These are phyloP conservation scores for Chelonia mydas DNA, from an alignment of 2,797 vertebrate species.

Conservation along the genomic window DNA sequence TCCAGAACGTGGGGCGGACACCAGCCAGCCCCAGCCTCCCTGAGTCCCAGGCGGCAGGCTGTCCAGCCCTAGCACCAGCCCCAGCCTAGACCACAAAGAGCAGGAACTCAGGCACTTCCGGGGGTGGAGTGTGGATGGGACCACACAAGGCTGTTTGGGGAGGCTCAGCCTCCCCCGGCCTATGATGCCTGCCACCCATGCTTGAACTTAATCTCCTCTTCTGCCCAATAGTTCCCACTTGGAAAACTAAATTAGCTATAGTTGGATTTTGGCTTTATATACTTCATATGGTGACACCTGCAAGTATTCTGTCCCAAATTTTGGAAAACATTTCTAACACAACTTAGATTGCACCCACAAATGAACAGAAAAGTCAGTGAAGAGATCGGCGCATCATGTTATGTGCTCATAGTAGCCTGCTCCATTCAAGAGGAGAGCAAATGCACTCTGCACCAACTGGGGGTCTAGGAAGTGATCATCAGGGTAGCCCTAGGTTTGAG, in stretches of 20 bases:
- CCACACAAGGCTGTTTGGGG: too few species aligned
- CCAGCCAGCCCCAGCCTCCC: too few species aligned
- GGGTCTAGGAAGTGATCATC: fast-evolving
- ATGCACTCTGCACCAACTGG: not conserved
- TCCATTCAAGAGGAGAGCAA: not conserved
- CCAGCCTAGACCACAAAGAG: too few species aligned
- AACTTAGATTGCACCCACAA: not conserved
- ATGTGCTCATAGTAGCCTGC: fast-evolving
- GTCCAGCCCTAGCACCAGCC: too few species aligned
- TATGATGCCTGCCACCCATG: not conserved
- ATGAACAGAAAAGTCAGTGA: not conserved
- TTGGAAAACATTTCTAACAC: slow-evolving; percentile 10
- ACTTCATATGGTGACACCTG: slow-evolving; percentile 24
- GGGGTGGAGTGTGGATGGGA: too few species aligned
- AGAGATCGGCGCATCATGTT: not conserved
- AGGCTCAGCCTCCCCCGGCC: too few species aligned
- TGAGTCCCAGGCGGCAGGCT: too few species aligned
- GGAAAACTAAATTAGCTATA: slow-evolving; percentile 29
- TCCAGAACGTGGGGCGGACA: too few species aligned
- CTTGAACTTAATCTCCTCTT: slow-evolving; percentile 49
- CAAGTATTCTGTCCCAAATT: slow-evolving; percentile 24
- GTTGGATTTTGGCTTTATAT: slow-evolving; percentile 54
- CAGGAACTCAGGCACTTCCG: too few species aligned
- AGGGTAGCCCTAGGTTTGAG: not conserved
- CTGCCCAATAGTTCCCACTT: slow-evolving; percentile 35